phyloP scores from a whole-genome alignment of 2,113 vertebrate species.

The Nothobranchius kuhntae region DNA sequence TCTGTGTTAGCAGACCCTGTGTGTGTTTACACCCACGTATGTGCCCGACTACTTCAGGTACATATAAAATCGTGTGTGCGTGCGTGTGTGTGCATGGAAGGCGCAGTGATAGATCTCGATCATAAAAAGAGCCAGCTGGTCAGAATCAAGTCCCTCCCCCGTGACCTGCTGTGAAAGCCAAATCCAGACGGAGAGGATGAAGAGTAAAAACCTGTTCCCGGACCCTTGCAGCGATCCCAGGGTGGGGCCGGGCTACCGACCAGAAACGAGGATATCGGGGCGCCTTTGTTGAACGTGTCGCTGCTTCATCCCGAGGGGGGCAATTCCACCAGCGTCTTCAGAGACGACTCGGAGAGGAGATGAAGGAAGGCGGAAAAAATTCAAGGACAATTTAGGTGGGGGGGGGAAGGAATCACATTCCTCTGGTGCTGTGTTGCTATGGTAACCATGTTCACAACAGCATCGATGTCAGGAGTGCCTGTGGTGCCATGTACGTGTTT shows the following conservation, averaged over 20 bases:
- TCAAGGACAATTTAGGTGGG: constrained; percentile 8
- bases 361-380: constrained; percentile 18
- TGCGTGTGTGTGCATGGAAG: constrained; percentile 18
- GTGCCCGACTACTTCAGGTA: background rate
- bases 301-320: constrained; percentile 27
- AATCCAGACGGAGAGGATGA: constrained; percentile 38
- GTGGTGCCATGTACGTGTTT: constrained; percentile 67
- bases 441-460: constrained; percentile 76
- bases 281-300: constrained; percentile 21
- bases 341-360: constrained; percentile 27
- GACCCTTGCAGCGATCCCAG: background rate
- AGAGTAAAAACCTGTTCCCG: constrained; percentile 13
- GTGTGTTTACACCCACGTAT: background rate
- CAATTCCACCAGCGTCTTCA: constrained; percentile 38
- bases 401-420: constrained; percentile 51
- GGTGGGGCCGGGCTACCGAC: background rate
- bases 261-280: background rate
- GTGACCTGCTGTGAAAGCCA: constrained; percentile 29
- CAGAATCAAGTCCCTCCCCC: constrained; percentile 23
- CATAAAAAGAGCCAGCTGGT: constrained; percentile 35
- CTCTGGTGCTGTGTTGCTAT: constrained; percentile 68
- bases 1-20: background rate
- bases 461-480: constrained; percentile 46
- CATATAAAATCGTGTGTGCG: background rate
- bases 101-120: constrained; percentile 33